A percentile compares a stretch with the other conserved stretches of the same genome.
phyloP scores from a whole-genome alignment of 2,113 vertebrate species.

The Channa argus region DNA sequence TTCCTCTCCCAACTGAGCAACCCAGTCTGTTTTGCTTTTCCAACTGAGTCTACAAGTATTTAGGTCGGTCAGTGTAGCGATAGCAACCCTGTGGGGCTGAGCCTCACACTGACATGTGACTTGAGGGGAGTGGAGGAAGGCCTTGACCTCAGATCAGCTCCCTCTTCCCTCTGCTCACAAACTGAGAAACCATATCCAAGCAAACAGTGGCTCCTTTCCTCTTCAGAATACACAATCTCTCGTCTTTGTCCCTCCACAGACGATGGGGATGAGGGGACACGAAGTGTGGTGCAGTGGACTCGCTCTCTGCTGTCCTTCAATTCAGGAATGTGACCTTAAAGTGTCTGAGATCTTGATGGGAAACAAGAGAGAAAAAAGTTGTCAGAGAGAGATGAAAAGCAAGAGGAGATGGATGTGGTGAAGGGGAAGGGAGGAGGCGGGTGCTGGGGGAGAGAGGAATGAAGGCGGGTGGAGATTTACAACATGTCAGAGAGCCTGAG shows the following conservation, averaged over 20 bases:
- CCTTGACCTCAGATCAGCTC: slow-evolving; percentile 63
- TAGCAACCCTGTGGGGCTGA: slow-evolving; percentile 21
- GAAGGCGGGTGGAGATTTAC: slow-evolving; percentile 57
- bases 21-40: slow-evolving; percentile 18
- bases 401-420: slow-evolving; percentile 11
- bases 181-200: slow-evolving; percentile 49
- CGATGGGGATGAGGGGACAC: slow-evolving; percentile 7
- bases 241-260: slow-evolving; percentile 14
- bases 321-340: slow-evolving; percentile 63
- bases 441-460: slow-evolving; percentile 28
- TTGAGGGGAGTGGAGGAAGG: slow-evolving; percentile 29
- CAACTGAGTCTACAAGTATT: slow-evolving; percentile 31
- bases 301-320: slow-evolving; percentile 12
- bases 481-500: slow-evolving; percentile 30
- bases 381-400: slow-evolving; percentile 37
- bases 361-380: slow-evolving; percentile 36
- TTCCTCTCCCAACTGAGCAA: neutral
- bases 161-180: slow-evolving; percentile 37
- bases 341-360: slow-evolving; percentile 61
- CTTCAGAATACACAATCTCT: neutral
- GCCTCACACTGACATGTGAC: slow-evolving; percentile 68
- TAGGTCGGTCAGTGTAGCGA: slow-evolving; percentile 38
- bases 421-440: slow-evolving; percentile 25
- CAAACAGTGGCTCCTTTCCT: slow-evolving; percentile 13
- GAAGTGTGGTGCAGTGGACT: too few species aligned